Evolutionary conservation across 2,888 invertebrate species (phyloP).

Genomic region (Molorchus minor): DNA sequence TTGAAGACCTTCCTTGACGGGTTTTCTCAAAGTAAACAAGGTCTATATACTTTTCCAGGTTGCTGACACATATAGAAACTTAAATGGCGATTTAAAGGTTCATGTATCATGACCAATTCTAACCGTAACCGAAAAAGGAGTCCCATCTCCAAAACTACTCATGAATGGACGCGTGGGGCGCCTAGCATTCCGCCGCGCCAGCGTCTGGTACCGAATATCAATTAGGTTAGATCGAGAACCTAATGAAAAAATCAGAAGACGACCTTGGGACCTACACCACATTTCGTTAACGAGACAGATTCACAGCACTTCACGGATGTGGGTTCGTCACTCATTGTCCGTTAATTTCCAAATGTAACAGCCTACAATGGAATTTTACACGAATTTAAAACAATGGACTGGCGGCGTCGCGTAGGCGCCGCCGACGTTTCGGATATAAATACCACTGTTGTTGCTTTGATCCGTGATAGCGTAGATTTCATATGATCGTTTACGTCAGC

Average conservation of each 20-base stretch:
- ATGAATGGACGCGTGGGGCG: no score
- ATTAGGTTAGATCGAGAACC: not conserved
- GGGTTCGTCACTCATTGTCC: not conserved
- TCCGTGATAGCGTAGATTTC: not conserved
- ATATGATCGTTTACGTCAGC: conserved; percentile 2
- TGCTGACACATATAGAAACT: no score
- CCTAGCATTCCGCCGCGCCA: not conserved
- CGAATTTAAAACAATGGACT: not conserved
- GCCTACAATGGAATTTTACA: not conserved
- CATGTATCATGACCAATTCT: no score
- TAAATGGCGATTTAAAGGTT: no score
- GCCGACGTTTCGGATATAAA: not conserved
- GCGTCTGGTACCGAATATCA: not conserved
- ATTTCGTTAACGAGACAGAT: not conserved
- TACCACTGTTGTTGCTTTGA: no score
- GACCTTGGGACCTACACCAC: not conserved
- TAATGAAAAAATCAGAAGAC: not conserved
- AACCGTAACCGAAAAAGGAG: no score
- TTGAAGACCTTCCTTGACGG: no score
- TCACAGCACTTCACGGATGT: not conserved
- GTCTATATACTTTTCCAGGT: no score
- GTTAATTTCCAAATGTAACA: no score
- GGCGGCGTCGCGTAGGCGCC: not conserved
- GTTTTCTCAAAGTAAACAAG: no score
- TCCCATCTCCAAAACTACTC: not conserved